Evolutionary conservation across 2,797 vertebrate species (phyloP).

Genomic region (Cyprinella venusta): DNA sequence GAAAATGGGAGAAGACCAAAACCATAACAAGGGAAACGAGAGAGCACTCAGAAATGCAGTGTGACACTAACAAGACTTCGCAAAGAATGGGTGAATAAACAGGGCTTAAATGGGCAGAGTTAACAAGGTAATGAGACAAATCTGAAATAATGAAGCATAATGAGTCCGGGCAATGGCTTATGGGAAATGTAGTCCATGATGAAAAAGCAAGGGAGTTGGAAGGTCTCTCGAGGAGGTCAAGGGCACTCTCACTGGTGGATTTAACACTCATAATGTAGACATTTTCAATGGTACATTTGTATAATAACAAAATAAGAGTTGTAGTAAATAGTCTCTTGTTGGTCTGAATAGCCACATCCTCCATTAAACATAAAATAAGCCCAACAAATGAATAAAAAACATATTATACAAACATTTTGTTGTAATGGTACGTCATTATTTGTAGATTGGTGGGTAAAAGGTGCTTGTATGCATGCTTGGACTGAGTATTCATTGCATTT

Average conservation of each 20-base stretch:
- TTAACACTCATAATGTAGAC: too few species aligned
- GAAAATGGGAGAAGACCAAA: not conserved
- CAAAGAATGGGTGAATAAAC: not conserved
- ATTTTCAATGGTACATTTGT: too few species aligned
- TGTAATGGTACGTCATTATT: not conserved
- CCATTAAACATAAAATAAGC: too few species aligned
- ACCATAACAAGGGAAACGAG: not conserved
- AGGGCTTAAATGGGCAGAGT: not conserved
- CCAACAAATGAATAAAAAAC: too few species aligned
- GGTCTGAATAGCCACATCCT: too few species aligned
- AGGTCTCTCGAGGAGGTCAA: too few species aligned
- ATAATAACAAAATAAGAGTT: too few species aligned
- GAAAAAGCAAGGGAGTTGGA: too few species aligned
- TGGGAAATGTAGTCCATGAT: not conserved
- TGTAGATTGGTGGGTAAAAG: not conserved
- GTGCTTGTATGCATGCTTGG: not conserved
- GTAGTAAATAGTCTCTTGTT: too few species aligned
- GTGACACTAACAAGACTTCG: not conserved
- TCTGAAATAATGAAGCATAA: not conserved
- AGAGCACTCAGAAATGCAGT: not conserved
- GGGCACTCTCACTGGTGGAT: too few species aligned
- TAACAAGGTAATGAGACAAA: not conserved
- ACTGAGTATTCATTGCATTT: not conserved
- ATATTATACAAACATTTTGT: not conserved
- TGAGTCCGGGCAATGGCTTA: not conserved